These are phyloP conservation scores for Pandemis cinnamomeana DNA, from an alignment of 2,888 invertebrate species.

Conservation along the genomic window DNA sequence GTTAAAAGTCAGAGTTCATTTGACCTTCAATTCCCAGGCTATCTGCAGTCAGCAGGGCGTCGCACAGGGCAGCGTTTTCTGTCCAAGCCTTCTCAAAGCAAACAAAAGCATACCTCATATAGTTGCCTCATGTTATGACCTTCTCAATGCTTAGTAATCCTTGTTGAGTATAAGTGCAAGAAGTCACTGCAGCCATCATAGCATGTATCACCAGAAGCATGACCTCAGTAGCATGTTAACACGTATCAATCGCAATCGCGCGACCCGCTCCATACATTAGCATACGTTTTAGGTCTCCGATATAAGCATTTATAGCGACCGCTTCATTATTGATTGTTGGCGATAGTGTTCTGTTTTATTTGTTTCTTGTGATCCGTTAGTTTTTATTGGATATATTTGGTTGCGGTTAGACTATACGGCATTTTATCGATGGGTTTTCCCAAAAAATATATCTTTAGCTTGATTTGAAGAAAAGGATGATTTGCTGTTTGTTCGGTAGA, in stretches of 20 bases:
- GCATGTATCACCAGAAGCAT: constrained; percentile 15
- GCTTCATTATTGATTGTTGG: constrained; percentile 29
- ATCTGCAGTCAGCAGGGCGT: no score
- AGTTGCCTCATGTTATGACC: no score
- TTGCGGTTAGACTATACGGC: not conserved
- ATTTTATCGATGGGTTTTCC: not conserved
- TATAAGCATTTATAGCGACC: constrained; percentile 14
- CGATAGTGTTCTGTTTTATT: constrained; percentile 21
- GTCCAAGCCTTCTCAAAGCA: no score
- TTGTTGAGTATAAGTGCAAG: not conserved
- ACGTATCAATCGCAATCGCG: constrained; percentile 14
- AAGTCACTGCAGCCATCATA: not conserved
- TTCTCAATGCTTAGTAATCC: not conserved
- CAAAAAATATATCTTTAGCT: not conserved
- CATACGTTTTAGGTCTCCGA: constrained; percentile 22
- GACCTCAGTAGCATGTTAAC: constrained; percentile 22
- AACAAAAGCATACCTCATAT: no score
- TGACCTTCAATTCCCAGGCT: no score
- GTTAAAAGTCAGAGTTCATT: no score
- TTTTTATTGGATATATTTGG: constrained; percentile 8
- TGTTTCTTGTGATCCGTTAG: not conserved
- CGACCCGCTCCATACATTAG: constrained; percentile 5
- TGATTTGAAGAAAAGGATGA: not conserved
- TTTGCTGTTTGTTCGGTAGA: not conserved
- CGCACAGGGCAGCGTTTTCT: no score